Evolutionary conservation across 2,888 invertebrate species (phyloP), one percentile per base, ranked within the genome.

Genomic region (Thera obeliscata): DNA sequence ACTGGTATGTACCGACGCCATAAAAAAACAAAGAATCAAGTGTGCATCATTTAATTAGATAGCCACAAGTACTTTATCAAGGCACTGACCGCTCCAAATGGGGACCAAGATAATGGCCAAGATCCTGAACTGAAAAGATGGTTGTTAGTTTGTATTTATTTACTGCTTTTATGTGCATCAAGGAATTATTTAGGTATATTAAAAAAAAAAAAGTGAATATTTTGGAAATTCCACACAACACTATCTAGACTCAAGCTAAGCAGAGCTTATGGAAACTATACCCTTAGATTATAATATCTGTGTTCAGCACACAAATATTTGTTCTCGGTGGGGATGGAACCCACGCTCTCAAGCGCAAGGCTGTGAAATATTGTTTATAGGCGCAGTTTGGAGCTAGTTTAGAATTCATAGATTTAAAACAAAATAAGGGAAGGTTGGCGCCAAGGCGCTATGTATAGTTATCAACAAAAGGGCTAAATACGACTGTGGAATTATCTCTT

Each of bases 341-440:
- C 38, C 38, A 38, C 38, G 38, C 3, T 2, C 38, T 38, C 3
- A 0, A 38, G 38, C 38, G 38, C 38, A 0, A 5, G 38, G 5
- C 6, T 4, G 41, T 41, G 41, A 41, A 3, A 7, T 41, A 41
- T 41, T 1, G 3, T 3, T 52, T 8, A 52, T 52, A 52, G 3
- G 7, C 41, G 41, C 5, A 41, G 4, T 7, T 41, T 7, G 7
- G 41, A 41, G 7, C 6, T 41, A 41, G 5, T 7, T 38, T 7
- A 33, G 33, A 52, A 52, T 52, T 52, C 33, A 52, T 9, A 46
- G 9, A 22, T 22, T 7, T 22, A 7, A 50, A 57, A 36, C 35
- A 38, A 70, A 67, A 67, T 71, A 73, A 56, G 70, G 69, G 66
- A 68, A 70, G 56, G 63, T 64, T 72, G 74, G 73, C 77, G 77